Evolutionary conservation across 92 coral and sea anemone species (phyloP).

Genomic region (Parazoanthus darwini): DNA sequence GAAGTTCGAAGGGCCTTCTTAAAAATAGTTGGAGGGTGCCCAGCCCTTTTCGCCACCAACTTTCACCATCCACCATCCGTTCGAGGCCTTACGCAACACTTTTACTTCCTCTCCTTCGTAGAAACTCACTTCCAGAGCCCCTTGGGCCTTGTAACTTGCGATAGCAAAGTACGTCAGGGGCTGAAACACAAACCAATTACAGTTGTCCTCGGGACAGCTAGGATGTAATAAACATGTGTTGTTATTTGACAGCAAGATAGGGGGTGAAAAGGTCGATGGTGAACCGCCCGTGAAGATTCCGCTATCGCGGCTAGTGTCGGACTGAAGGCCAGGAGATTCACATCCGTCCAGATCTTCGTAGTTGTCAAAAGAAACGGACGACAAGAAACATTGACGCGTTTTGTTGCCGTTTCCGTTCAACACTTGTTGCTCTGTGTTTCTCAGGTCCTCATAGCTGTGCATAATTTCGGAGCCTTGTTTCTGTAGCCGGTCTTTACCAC

Average conservation of each 20-base stretch:
- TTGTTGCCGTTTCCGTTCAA: background rate
- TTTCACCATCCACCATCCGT: slow-evolving; percentile 80
- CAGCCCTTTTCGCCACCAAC: slow-evolving; percentile 61
- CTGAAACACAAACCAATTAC: background rate
- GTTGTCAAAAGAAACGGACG: background rate
- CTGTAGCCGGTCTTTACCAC: background rate
- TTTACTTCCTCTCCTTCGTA: slow-evolving; percentile 57
- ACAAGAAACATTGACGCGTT: background rate
- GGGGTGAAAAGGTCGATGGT: background rate
- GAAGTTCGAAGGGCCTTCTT: slow-evolving; percentile 37
- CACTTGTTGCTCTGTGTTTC: background rate
- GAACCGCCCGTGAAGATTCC: background rate
- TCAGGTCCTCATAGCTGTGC: background rate
- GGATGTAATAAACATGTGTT: slow-evolving; percentile 33
- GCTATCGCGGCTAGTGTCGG: background rate
- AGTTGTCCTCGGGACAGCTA: slow-evolving; percentile 16
- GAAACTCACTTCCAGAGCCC: slow-evolving; percentile 58
- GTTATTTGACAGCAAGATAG: slow-evolving; percentile 6
- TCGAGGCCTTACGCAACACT: slow-evolving; percentile 55
- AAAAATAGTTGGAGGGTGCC: slow-evolving; percentile 78
- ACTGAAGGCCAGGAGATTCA: background rate
- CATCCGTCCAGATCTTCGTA: background rate
- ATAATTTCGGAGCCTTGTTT: background rate
- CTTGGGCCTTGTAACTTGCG: slow-evolving; percentile 58
- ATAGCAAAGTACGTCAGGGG: slow-evolving; percentile 43